Base-by-base conservation (phyloP, 2,113 vertebrate species). In the Esox niger region DNA sequence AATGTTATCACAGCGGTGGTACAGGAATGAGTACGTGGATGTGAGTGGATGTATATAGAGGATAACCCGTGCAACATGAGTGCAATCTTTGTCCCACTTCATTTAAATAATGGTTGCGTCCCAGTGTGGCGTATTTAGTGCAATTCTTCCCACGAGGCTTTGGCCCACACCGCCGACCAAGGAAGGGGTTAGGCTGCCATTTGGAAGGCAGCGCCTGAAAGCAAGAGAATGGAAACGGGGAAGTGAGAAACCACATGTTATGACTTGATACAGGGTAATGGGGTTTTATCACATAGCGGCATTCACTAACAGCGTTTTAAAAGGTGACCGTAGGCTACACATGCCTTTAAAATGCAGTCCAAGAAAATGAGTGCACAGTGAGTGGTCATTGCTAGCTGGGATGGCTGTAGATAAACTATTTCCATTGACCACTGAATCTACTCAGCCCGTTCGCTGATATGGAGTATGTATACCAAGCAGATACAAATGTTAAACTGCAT, bases 21-120 rank as follows among this genome's bases (percentile, higher is more conserved):
- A 38, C 43, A 55, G 32, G 23, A 15, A 17, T 15, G 13, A 13
- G 35, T 43, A 43, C 35, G 72, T 57, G 29, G 62, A 60, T 62
- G 17, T 20, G 62, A 7, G 71, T 73, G 26, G 70, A 78, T 76
- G 64, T 38, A 73, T 62, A 82, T 57, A 70, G 73, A 69, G 10
- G 70, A 7, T 79, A 67, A 84, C 55, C 82, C 54, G 59, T 13
- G 30, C 21, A 30, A 68, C 67, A 43, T 47, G 7, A 69, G 11
- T 23, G 43, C 15, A 60, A 59, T 55, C 74, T 80, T 35, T 66
- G 43, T 58, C 27, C 74, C n/a, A 49, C 20, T 49, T n/a, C 47
- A 49, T 49, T 49, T n/a, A 49, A 15, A 49, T 49, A 15, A 49
- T 9, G 13, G 0, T 1, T 17, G 35, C 4, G 35, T 38, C 35